Conservation (phyloP, 2,888 invertebrate species). For the Drosophila mercatorum region DNA sequence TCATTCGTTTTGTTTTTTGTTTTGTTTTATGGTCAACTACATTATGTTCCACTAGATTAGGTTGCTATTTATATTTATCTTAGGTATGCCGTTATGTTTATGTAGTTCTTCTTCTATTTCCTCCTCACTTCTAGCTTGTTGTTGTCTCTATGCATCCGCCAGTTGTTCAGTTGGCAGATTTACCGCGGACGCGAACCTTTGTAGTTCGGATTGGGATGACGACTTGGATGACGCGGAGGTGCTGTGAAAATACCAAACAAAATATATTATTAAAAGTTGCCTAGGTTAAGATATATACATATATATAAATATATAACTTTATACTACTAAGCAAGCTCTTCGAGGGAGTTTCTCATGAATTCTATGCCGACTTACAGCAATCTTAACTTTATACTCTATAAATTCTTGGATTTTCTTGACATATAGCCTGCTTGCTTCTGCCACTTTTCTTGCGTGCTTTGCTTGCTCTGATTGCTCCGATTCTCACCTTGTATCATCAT, state of each 20-base stretch:
- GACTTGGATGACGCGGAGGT: constrained; percentile 83
- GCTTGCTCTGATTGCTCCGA: background rate
- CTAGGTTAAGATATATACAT: background rate
- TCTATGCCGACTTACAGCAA: background rate
- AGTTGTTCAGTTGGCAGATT: constrained; percentile 30
- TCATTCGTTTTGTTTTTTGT: constrained; percentile 12
- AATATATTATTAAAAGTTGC: background rate
- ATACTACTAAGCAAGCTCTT: no score
- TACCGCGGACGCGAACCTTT: constrained; percentile 84
- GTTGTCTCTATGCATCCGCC: constrained; percentile 34
- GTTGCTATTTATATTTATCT: constrained; percentile 79
- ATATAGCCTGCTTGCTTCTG: background rate
- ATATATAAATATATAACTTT: no score
- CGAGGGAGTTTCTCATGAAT: no score
- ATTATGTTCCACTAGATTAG: constrained; percentile 79
- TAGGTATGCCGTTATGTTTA: constrained; percentile 76
- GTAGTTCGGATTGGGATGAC: constrained; percentile 85
- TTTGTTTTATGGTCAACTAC: constrained; percentile 68
- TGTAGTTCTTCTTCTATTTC: constrained; percentile 69
- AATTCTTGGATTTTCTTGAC: background rate
- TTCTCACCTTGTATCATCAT: constrained; percentile 84
- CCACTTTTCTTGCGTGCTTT: background rate
- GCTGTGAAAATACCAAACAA: constrained; percentile 54
- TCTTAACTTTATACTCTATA: background rate
- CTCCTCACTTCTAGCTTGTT: constrained; percentile 21